phyloP scores from a whole-genome alignment of 2,113 vertebrate species.

The Electrona antarctica region DNA sequence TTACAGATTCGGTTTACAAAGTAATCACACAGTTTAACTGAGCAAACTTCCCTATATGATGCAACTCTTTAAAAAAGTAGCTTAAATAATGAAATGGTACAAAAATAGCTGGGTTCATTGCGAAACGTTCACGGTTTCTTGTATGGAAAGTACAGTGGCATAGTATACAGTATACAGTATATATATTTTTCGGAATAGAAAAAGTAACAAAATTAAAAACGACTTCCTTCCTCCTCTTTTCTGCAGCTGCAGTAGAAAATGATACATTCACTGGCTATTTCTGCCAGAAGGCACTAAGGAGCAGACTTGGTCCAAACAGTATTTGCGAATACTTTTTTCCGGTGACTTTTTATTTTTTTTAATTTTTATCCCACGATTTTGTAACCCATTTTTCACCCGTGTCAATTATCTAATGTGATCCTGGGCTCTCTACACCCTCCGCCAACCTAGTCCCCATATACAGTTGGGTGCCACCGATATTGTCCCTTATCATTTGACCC shows the following conservation, averaged over 20 bases:
- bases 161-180: conserved; percentile 25
- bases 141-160: conserved; percentile 71
- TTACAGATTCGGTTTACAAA: conserved; percentile 77
- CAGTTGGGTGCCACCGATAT: too few relatives aligned
- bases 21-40: conserved; percentile 66
- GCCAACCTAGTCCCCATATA: too few relatives aligned
- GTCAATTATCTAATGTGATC: too few relatives aligned
- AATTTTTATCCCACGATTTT: too few relatives aligned
- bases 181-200: conserved; percentile 53
- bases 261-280: conserved; percentile 75
- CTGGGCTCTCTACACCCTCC: too few relatives aligned
- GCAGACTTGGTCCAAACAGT: conserved; percentile 51
- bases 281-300: conserved; percentile 75
- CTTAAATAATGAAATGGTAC: conserved; percentile 79
- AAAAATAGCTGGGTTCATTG: conserved; percentile 77
- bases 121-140: conserved; percentile 45
- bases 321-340: conserved; percentile 5
- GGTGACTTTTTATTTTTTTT: not conserved
- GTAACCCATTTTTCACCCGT: too few relatives aligned
- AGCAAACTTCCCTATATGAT: conserved; percentile 64
- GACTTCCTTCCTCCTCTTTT: conserved; percentile 50
- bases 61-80: conserved; percentile 62
- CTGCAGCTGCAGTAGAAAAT: conserved; percentile 55
- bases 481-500: too few relatives aligned
- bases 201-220: conserved; percentile 53